Conservation (phyloP, 2,113 vertebrate genomes). For the Cichladusa arquata region DNA sequence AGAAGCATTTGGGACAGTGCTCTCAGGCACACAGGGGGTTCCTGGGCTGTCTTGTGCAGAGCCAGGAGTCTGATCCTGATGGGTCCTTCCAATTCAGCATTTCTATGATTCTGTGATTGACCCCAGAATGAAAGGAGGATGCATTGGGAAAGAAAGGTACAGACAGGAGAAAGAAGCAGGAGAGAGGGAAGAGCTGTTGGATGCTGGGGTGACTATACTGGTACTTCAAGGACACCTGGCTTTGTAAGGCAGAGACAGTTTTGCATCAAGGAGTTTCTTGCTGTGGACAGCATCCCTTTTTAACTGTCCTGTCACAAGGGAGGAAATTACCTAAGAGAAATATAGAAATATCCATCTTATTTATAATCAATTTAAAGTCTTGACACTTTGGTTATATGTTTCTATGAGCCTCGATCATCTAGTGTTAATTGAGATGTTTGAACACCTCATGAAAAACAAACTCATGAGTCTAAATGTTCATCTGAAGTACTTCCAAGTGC, state of each 20-base stretch:
- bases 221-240: neutral
- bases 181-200: neutral
- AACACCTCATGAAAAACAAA: neutral
- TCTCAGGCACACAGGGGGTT: neutral
- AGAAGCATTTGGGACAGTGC: fast-evolving
- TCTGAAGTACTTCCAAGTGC: neutral
- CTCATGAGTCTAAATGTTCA: neutral
- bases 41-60: neutral
- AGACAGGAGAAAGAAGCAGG: neutral
- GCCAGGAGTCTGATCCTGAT: neutral
- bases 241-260: neutral
- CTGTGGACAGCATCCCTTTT: neutral
- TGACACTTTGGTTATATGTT: neutral
- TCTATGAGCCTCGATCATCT: neutral
- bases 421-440: neutral
- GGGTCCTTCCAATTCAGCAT: neutral
- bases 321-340: neutral
- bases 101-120: neutral
- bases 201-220: neutral
- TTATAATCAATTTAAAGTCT: neutral
- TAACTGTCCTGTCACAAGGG: fast-evolving
- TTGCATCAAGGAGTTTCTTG: neutral
- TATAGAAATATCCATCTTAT: neutral
- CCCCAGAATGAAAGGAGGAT: fast-evolving
- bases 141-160: neutral